A percentile compares a stretch with the other conserved stretches of the same genome.
Evolutionary conservation across 2,113 vertebrate species (phyloP).

Genomic region (Bos indicus): DNA sequence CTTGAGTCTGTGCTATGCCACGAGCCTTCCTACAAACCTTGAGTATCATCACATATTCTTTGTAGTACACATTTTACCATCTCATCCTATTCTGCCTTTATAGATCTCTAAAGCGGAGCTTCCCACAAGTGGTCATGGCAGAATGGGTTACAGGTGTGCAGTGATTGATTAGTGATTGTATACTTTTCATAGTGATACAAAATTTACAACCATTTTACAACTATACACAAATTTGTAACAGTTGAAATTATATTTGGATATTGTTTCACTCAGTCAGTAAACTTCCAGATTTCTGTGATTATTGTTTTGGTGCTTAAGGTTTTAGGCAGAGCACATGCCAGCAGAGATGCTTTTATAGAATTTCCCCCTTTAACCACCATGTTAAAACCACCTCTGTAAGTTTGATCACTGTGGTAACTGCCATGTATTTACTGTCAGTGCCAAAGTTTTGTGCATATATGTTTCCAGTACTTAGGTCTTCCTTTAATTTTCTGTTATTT

Average conservation of each 20-base stretch:
- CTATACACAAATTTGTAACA: neutral
- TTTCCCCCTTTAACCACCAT: neutral
- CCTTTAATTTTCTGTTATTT: slow-evolving; percentile 25
- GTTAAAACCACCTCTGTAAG: neutral
- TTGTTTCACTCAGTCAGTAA: slow-evolving; percentile 25
- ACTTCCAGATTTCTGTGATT: slow-evolving; percentile 25
- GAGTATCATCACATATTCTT: neutral
- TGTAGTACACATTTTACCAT: neutral
- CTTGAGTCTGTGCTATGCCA: neutral
- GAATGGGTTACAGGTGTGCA: neutral
- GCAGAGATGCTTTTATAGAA: neutral
- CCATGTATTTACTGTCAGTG: neutral
- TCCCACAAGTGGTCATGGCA: neutral
- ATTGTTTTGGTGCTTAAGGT: slow-evolving; percentile 1
- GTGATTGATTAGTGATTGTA: neutral
- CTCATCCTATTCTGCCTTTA: neutral
- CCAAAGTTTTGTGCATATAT: neutral
- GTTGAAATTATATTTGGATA: slow-evolving; percentile 25
- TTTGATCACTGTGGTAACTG: neutral
- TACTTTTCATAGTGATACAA: neutral
- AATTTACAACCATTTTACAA: slow-evolving; percentile 27
- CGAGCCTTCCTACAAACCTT: neutral
- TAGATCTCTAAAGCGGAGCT: neutral
- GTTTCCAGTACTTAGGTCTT: neutral
- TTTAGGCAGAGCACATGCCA: neutral